These are phyloP conservation scores for Albula goreensis DNA, from an alignment of 2,113 vertebrate genomes.

Conservation along the genomic window DNA sequence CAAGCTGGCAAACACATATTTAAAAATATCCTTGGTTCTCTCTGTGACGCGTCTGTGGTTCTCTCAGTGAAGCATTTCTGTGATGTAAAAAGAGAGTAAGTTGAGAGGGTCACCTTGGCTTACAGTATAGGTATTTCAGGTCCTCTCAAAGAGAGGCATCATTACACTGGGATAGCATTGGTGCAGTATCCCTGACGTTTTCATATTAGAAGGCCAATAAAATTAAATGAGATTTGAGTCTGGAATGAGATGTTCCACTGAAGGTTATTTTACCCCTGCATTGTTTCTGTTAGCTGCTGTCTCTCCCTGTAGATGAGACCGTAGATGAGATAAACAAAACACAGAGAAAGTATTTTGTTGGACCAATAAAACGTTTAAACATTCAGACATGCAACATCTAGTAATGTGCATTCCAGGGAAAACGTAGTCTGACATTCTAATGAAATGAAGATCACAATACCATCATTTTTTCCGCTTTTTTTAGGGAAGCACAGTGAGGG, in stretches of 20 bases:
- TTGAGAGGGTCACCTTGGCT: neutral
- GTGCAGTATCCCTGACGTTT: neutral
- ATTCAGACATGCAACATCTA: neutral
- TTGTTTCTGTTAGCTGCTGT: neutral
- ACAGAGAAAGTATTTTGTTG: too few species aligned
- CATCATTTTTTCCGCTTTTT: too few species aligned
- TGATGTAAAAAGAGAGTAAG: neutral
- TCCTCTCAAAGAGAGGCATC: neutral
- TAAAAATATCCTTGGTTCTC: too few species aligned
- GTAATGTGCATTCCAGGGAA: neutral
- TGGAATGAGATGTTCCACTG: neutral
- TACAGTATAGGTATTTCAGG: neutral
- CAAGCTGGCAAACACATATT: too few species aligned
- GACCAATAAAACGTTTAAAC: neutral
- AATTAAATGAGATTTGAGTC: neutral
- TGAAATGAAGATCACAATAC: too few species aligned
- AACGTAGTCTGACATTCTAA: too few species aligned
- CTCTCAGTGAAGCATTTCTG: neutral
- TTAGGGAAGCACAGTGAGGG: too few species aligned
- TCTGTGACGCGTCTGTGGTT: neutral
- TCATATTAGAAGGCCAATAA: neutral
- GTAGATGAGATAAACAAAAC: neutral
- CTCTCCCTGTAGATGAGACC: neutral
- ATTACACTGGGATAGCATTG: neutral
- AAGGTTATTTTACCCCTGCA: neutral